Evolutionary conservation across 2,113 vertebrate genomes (phyloP).

Genomic region (Siniperca chuatsi): DNA sequence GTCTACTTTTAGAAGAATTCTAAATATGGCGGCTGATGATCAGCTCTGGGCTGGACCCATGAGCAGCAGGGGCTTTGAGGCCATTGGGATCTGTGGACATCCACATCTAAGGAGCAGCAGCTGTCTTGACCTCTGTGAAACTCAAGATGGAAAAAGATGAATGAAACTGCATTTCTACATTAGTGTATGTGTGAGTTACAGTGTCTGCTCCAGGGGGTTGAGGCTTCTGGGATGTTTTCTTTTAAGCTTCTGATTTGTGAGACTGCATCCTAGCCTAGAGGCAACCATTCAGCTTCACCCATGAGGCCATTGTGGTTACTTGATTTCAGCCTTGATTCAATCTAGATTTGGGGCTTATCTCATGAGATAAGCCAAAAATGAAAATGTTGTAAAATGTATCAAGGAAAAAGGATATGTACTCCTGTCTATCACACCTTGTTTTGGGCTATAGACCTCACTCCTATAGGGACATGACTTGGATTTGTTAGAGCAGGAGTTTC

Average conservation of each 20-base stretch:
- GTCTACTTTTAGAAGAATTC: constrained; percentile 69
- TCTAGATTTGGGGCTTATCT: background rate
- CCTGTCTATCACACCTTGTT: background rate
- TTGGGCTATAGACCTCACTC: background rate
- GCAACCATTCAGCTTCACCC: constrained; percentile 1
- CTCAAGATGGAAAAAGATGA: constrained; percentile 48
- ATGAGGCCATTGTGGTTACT: constrained; percentile 1
- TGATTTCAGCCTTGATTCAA: background rate
- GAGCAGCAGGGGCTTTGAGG: constrained; percentile 24
- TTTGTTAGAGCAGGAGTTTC: background rate
- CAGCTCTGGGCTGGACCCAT: constrained; percentile 30
- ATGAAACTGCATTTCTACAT: constrained; percentile 33
- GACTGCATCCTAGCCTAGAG: background rate
- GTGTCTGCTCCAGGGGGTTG: background rate
- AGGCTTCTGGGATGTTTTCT: background rate
- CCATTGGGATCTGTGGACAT: constrained; percentile 47
- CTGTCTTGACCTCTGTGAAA: constrained; percentile 57
- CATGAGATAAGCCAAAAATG: background rate
- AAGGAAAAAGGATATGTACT: background rate
- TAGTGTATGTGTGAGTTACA: constrained; percentile 2
- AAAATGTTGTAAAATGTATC: background rate
- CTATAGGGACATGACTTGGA: background rate
- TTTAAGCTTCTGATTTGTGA: constrained; percentile 18
- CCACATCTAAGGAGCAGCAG: constrained; percentile 63
- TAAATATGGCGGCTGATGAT: constrained; percentile 66